phyloP scores from a whole-genome alignment of 2,113 vertebrate genomes.

The Scopus umbretta region DNA sequence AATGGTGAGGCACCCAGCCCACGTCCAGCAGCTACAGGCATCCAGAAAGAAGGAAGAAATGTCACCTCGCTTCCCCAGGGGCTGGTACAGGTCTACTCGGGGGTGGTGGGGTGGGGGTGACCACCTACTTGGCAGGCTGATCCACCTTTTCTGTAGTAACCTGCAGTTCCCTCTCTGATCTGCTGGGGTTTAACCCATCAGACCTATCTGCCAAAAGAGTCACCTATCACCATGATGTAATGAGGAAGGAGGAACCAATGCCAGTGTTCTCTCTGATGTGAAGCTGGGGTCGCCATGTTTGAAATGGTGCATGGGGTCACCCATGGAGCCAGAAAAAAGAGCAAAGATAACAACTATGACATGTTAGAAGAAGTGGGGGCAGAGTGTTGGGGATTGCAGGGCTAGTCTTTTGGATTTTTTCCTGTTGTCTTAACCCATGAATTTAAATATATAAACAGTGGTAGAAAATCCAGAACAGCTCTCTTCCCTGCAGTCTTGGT shows the following conservation, averaged over 20 bases:
- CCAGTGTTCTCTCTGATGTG: neutral
- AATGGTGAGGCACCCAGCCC: rapidly evolving
- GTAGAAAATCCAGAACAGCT: neutral
- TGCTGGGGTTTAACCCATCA: neutral
- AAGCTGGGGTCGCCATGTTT: neutral
- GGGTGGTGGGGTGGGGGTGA: neutral
- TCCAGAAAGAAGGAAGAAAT: neutral
- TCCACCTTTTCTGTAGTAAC: neutral
- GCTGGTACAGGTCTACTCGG: neutral
- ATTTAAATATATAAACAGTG: neutral
- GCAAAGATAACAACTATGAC: neutral
- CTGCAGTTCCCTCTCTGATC: neutral
- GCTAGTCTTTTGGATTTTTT: neutral
- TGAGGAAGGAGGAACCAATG: neutral
- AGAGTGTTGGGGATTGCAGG: neutral
- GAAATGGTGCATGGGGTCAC: neutral
- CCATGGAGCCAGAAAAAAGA: neutral
- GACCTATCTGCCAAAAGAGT: neutral
- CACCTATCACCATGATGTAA: neutral
- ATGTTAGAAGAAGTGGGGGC: neutral
- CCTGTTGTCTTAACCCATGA: neutral
- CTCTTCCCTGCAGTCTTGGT: neutral
- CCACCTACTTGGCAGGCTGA: neutral
- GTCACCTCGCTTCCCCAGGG: neutral
- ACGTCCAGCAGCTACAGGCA: neutral